phyloP scores from a whole-genome alignment of 2,113 vertebrate species.

The Apaloderma vittatum region DNA sequence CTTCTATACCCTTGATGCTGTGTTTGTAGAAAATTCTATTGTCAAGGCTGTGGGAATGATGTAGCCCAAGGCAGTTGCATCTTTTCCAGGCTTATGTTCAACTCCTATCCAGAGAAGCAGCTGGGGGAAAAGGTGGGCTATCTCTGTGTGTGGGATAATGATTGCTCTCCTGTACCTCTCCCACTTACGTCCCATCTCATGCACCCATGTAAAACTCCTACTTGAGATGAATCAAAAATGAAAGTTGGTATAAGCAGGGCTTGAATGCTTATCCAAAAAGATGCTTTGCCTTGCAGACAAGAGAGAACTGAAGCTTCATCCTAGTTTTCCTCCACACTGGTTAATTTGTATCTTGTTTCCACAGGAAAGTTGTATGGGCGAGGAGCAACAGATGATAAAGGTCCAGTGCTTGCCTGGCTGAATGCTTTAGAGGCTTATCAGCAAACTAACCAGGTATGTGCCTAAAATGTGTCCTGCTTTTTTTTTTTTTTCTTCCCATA shows the following conservation, averaged over 20 bases:
- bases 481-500: neutral
- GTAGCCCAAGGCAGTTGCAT: neutral
- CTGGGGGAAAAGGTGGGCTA: neutral
- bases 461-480: neutral
- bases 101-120: neutral
- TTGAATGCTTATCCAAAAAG: neutral
- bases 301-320: neutral
- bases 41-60: neutral
- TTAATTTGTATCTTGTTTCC: conserved; percentile 14
- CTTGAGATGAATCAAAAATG: neutral
- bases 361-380: conserved; percentile 93
- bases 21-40: neutral
- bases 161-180: neutral
- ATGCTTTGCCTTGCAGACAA: neutral
- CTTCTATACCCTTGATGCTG: neutral
- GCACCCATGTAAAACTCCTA: neutral
- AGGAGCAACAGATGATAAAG: conserved; percentile 96
- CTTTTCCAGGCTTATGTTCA: neutral
- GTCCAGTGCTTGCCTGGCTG: conserved; percentile 95
- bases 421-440: conserved; percentile 95
- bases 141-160: neutral
- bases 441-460: conserved; percentile 87
- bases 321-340: neutral
- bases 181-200: neutral
- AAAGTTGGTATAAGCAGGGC: neutral